These are phyloP conservation scores for Anthopleura xanthogrammica DNA, from an alignment of 92 coral and sea anemone genomes.

Conservation along the genomic window DNA sequence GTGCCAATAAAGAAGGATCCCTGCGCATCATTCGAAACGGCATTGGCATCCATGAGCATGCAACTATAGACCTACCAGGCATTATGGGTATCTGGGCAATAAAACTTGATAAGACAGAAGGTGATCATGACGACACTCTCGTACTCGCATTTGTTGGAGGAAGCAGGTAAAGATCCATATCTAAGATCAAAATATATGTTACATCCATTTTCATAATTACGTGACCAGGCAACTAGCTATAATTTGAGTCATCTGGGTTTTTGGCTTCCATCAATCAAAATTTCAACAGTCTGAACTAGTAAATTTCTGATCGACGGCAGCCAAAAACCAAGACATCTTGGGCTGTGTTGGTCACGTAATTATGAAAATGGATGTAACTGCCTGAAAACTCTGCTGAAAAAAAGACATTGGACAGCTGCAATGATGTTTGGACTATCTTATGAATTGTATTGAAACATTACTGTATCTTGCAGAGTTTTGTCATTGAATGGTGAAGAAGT, in stretches of 20 bases:
- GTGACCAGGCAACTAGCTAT: too few relatives aligned
- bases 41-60: conserved; percentile 97
- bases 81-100: conserved; percentile 99
- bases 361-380: too few relatives aligned
- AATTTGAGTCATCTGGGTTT: too few relatives aligned
- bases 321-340: too few relatives aligned
- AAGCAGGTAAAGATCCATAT: conserved; percentile 60
- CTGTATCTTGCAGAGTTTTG: conserved; percentile 54
- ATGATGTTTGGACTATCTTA: not conserved
- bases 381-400: too few relatives aligned
- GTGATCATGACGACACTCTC: conserved; percentile 83
- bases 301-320: too few relatives aligned
- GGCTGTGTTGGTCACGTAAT: too few relatives aligned
- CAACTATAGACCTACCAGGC: conserved; percentile 92
- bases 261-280: too few relatives aligned
- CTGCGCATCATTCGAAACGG: conserved; percentile 92
- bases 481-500: conserved; percentile 96
- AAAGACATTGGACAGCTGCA: too few relatives aligned
- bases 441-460: not conserved
- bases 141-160: conserved; percentile 98
- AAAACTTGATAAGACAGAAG: conserved; percentile 66
- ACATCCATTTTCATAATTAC: too few relatives aligned
- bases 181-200: too few relatives aligned
- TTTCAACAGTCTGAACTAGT: too few relatives aligned
- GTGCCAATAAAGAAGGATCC: conserved; percentile 95